Evolutionary conservation across 2,888 invertebrate species (phyloP), one percentile per base, ranked within the genome.

Genomic region (Lasius platythorax): DNA sequence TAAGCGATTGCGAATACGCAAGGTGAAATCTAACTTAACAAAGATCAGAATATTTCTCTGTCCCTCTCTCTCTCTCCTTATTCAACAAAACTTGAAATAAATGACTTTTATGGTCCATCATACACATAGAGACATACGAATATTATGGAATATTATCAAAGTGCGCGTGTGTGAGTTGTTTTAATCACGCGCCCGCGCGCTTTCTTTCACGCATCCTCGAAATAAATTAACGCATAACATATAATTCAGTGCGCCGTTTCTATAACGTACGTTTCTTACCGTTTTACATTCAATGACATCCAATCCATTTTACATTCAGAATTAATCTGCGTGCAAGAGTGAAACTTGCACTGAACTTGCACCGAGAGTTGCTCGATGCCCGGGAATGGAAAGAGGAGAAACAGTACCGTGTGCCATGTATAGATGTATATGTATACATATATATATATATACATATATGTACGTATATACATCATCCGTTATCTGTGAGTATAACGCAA

Each of bases 381-480:
- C n/a, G 61, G 33, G 18, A 11, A 4, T 15, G n/a, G 43, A 18
- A 33, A n/a, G 70, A 33, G 68, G 5, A 56, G 46, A 61, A 74
- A 70, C 37, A 58, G 74, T 82, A 67, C n/a, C 50, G 9, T 30
- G 58, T 37, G 56, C 30, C 37, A 12, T 76, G 73, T 30, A 67
- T 11, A 83, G 33, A 33, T 33, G 33, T 33, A 4, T 33, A 33
- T 4, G 4, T 33, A n/a, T 15, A 50, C 6, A 15, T 50, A 18
- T 4, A 15, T 46, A 3, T 15, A 12, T 0, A 15, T 15, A 46
- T 15, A 46, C 3, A 46, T 18, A 46, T n/a, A 50, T n/a, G n/a
- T n/a, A n/a, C n/a, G n/a, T n/a, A 53, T 76, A 85, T 83, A 83
- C 37, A 84, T 88, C 88, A 85, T 87, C 67, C 68, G 76, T 83